Base-by-base conservation (phyloP, 2,888 invertebrate genomes). In the Agonopterix heracliana region DNA sequence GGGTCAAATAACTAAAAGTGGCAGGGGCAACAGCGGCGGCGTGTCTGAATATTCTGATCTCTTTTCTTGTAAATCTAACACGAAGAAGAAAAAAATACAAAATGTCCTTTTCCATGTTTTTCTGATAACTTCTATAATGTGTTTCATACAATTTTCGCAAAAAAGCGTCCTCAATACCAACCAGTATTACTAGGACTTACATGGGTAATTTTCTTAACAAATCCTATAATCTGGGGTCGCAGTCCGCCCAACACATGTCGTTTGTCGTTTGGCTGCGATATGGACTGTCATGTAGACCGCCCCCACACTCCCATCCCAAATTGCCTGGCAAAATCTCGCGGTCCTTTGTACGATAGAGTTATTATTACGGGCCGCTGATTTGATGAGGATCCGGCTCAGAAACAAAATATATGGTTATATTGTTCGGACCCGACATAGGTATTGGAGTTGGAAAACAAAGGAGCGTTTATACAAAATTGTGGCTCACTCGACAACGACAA, bases 311-410 rank as follows among this genome's bases (percentile, higher is more conserved):
- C 12, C 49, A 34, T 49, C 60, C 72, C 61, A 81, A 83, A 82
- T 82, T 75, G 78, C 70, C 74, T 69, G 74, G 66, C 73, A 72
- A 78, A 80, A 83, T 78, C 69, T 72, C 74, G 65, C 66, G 70
- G 71, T 77, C 80, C 78, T 82, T 83, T 81, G 74, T 79, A 65
- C 71, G 72, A 79, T 79, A 68, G 71, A 74, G 75, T 79, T 83
- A 77, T 83, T 85, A 81, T 80, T 78, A 72, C 77, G 78, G 79
- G 64, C 68, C 74, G 71, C 68, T 78, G 80, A 77, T 79, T 83
- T 79, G 69, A 78, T 76, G 73, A 76, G 71, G 68, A 72, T 69
- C 59, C 60, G 57, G 43, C 49, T 49, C 48, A 44, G 44, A 36
- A 49, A 52, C 46, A 44, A 46, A 49, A 52, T 48, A 43, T 51